These are phyloP conservation scores for Dicyrtomina minuta DNA, from an alignment of 2,888 invertebrate species.

Conservation along the genomic window DNA sequence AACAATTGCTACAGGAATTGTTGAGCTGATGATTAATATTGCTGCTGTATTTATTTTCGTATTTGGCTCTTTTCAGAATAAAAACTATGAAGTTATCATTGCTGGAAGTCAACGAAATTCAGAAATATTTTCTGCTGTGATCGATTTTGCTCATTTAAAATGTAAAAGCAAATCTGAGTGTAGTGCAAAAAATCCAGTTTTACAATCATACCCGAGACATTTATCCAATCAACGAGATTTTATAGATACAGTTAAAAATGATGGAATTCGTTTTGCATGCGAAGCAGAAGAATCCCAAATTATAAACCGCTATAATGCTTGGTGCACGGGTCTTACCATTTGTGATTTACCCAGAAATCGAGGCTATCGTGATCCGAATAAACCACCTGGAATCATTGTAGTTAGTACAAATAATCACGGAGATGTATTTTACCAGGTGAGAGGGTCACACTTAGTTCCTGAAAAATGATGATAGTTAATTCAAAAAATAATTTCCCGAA, in stretches of 20 bases:
- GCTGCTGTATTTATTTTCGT: neutral
- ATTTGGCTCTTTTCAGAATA: constrained; percentile 32
- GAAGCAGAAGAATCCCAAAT: constrained; percentile 29
- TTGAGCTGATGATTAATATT: neutral
- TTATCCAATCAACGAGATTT: constrained; percentile 39
- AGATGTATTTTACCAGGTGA: constrained; percentile 51
- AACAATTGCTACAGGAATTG: neutral
- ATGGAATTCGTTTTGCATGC: constrained; percentile 34
- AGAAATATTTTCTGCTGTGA: constrained; percentile 42
- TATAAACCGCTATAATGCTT: constrained; percentile 43
- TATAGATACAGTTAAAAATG: constrained; percentile 28
- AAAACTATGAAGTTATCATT: constrained; percentile 45
- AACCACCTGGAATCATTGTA: constrained; percentile 35
- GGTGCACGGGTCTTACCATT: constrained; percentile 47
- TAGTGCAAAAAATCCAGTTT: constrained; percentile 40
- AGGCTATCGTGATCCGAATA: neutral
- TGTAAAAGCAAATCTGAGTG: constrained; percentile 43
- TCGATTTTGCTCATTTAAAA: constrained; percentile 41
- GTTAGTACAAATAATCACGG: constrained; percentile 45
- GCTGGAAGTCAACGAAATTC: constrained; percentile 42
- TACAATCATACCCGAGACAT: constrained; percentile 46
- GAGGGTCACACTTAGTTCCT: too few species aligned
- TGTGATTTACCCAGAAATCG: neutral
- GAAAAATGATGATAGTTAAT: too few species aligned
- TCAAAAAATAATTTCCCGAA: too few species aligned